These are phyloP conservation scores for Tamandua tetradactyla DNA, from an alignment of 2,797 vertebrate species.

Conservation along the genomic window DNA sequence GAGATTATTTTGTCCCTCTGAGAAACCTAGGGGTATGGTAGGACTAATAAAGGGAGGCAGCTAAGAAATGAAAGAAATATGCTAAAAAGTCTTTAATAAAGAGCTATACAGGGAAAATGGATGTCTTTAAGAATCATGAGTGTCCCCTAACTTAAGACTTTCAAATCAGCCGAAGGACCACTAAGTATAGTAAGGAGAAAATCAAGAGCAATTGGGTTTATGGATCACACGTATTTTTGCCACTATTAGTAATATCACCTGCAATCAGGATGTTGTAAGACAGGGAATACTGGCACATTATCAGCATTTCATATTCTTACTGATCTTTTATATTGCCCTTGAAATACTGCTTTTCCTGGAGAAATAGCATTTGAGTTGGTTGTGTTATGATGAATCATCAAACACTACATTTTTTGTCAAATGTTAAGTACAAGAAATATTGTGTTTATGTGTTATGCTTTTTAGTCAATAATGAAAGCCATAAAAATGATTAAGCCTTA, in stretches of 20 bases:
- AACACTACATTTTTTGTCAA: slow-evolving; percentile 63
- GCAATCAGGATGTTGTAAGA: neutral
- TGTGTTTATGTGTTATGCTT: slow-evolving; percentile 46
- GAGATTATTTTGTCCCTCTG: neutral
- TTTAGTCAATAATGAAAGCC: slow-evolving; percentile 65
- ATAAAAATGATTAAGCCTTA: slow-evolving; percentile 70
- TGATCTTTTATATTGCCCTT: slow-evolving; percentile 24
- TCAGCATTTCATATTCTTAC: slow-evolving; percentile 50
- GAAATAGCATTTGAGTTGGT: slow-evolving; percentile 58
- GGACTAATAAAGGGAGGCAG: neutral
- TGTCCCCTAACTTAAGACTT: neutral
- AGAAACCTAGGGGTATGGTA: neutral
- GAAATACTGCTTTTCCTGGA: slow-evolving; percentile 62
- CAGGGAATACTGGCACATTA: slow-evolving; percentile 26
- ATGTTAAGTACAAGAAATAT: slow-evolving; percentile 68
- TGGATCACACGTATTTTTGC: neutral
- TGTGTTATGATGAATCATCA: slow-evolving; percentile 45
- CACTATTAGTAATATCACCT: neutral
- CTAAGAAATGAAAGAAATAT: slow-evolving; percentile 49
- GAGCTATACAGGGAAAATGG: neutral
- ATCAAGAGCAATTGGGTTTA: neutral
- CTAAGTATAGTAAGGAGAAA: neutral
- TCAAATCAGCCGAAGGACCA: neutral
- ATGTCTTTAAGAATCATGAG: neutral
- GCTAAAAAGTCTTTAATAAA: neutral